These are phyloP conservation scores for Chouioia cunea DNA, from an alignment of 2,888 invertebrate genomes.

Conservation along the genomic window DNA sequence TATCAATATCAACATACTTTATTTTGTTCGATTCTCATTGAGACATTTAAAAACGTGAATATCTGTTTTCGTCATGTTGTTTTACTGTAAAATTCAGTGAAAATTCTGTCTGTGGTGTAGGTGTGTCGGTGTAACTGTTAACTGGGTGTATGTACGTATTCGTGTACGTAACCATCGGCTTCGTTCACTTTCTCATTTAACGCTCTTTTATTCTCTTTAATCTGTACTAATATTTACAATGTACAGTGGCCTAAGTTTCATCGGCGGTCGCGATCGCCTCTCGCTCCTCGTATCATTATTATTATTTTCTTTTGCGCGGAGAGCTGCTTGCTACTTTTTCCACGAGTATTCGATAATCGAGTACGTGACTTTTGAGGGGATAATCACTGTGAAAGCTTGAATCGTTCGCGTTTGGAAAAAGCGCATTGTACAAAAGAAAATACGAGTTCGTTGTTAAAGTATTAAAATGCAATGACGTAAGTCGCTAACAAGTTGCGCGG, in stretches of 20 bases:
- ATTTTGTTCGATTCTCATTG: slow-evolving; percentile 49
- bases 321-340: background rate
- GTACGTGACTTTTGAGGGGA: background rate
- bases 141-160: slow-evolving; percentile 3
- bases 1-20: slow-evolving; percentile 34
- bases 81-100: slow-evolving; percentile 30
- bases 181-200: slow-evolving; percentile 44
- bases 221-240: slow-evolving; percentile 66
- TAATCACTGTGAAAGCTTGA: background rate
- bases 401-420: background rate
- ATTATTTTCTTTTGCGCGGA: slow-evolving; percentile 27
- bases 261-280: slow-evolving; percentile 55
- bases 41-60: slow-evolving; percentile 39
- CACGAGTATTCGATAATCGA: slow-evolving; percentile 11
- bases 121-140: slow-evolving; percentile 7
- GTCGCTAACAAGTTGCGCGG: slow-evolving; percentile 16
- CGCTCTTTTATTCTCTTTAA: slow-evolving; percentile 53
- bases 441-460: background rate
- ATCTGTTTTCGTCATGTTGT: slow-evolving; percentile 6
- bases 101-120: slow-evolving; percentile 31
- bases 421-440: slow-evolving; percentile 1
- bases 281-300: slow-evolving; percentile 36
- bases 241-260: slow-evolving; percentile 64
- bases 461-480: slow-evolving; percentile 19
- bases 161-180: slow-evolving; percentile 47